phyloP scores from a whole-genome alignment of 2,113 vertebrate genomes.

The Microcebus murinus region DNA sequence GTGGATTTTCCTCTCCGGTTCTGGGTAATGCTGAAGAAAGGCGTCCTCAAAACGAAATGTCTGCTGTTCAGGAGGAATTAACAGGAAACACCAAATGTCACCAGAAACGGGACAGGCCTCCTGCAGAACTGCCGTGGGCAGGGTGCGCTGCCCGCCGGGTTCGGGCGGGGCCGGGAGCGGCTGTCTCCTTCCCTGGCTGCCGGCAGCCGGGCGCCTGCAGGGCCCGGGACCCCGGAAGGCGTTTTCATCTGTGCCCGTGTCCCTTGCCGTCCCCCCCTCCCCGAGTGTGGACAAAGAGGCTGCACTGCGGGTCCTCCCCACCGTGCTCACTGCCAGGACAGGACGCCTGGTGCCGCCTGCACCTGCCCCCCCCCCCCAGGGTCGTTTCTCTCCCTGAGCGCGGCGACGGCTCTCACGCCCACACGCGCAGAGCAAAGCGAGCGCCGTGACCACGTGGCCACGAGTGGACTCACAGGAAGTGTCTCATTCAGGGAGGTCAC shows the following conservation, averaged over 20 bases:
- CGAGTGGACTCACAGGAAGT: background rate
- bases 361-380: background rate
- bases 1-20: background rate
- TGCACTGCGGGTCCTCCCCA: background rate
- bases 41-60: slow-evolving; percentile 20
- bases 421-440: too few relatives aligned
- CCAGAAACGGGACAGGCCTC: slow-evolving; percentile 36
- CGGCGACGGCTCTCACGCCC: background rate
- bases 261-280: background rate
- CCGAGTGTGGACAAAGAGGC: background rate
- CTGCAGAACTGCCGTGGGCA: background rate
- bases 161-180: background rate
- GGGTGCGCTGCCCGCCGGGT: background rate
- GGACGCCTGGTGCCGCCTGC: background rate
- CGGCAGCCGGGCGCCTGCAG: background rate
- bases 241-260: background rate
- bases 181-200: background rate
- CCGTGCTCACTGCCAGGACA: too few relatives aligned
- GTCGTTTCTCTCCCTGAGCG: background rate
- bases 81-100: slow-evolving; percentile 60
- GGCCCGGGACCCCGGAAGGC: background rate
- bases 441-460: rapidly evolving
- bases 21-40: slow-evolving; percentile 55
- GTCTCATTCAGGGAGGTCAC: background rate
- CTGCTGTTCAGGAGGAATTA: slow-evolving; percentile 74